A percentile compares a stretch with the other conserved stretches of the same genome.
Conservation (phyloP, 1,140 invertebrate genomes). For the Brachionus rotundiformis region DNA sequence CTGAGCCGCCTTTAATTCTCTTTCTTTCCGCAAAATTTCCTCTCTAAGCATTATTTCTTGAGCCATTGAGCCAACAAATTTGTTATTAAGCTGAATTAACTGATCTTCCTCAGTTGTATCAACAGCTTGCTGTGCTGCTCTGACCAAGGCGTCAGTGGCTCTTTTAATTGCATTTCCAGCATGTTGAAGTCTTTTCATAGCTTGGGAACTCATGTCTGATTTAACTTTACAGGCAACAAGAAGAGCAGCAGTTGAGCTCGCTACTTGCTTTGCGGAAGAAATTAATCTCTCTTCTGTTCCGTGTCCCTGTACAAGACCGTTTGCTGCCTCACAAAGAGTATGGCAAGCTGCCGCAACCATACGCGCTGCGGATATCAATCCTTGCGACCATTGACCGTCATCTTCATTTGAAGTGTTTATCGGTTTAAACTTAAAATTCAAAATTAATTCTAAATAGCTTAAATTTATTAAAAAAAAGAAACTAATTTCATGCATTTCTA, state of each 20-base stretch:
- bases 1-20: conserved; percentile 86
- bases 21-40: conserved; percentile 86
- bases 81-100: conserved; percentile 80
- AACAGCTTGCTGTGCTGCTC: conserved; percentile 87
- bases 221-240: conserved; percentile 97
- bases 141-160: conserved; percentile 93
- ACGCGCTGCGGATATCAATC: conserved; percentile 81
- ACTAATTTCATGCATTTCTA: conserved; percentile 13
- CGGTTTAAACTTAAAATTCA: conserved; percentile 16
- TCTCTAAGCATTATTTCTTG: conserved; percentile 66
- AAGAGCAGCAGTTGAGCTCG: conserved; percentile 91
- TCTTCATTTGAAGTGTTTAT: conserved; percentile 66
- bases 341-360: conserved; percentile 95
- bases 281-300: conserved; percentile 92
- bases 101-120: conserved; percentile 81
- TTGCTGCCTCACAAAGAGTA: conserved; percentile 92
- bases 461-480: background rate
- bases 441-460: background rate
- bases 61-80: conserved; percentile 80
- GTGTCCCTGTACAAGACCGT: conserved; percentile 89
- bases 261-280: conserved; percentile 91
- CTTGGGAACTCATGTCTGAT: conserved; percentile 88
- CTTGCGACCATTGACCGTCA: conserved; percentile 98
- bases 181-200: conserved; percentile 80
- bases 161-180: conserved; percentile 86